These are phyloP conservation scores for Brachypalpus laphriformis DNA, from an alignment of 2,888 invertebrate genomes.

Conservation along the genomic window DNA sequence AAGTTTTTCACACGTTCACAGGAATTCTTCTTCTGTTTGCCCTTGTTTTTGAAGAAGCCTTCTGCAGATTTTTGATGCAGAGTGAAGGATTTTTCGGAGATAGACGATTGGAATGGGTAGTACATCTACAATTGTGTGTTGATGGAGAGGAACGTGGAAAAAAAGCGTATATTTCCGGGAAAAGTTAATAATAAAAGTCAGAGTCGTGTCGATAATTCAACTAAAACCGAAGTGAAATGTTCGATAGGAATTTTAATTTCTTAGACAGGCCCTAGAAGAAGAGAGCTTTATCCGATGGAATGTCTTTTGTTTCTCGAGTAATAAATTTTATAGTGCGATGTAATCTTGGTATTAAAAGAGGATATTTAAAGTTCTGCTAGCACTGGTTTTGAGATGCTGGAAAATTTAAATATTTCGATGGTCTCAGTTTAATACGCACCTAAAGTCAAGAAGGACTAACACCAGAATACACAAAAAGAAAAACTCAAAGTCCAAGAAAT, in stretches of 20 bases:
- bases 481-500: too few species aligned
- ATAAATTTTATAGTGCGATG: too few species aligned
- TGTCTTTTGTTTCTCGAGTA: neutral
- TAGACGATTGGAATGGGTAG: neutral
- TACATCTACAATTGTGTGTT: neutral
- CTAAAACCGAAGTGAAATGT: slow-evolving; percentile 36
- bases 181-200: slow-evolving; percentile 46
- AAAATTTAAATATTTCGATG: too few species aligned
- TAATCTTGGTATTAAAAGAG: too few species aligned
- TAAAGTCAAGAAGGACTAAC: too few species aligned
- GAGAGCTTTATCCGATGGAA: neutral
- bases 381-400: too few species aligned
- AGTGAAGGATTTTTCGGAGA: slow-evolving; percentile 15
- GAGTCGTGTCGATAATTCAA: slow-evolving; percentile 44
- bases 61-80: slow-evolving; percentile 54
- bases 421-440: too few species aligned
- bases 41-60: slow-evolving; percentile 41
- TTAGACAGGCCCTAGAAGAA: neutral
- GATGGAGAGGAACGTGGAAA: neutral
- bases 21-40: slow-evolving; percentile 34
- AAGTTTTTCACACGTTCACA: slow-evolving; percentile 64
- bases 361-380: too few species aligned
- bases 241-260: slow-evolving; percentile 39
- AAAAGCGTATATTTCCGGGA: slow-evolving; percentile 4
- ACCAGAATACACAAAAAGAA: too few species aligned